Evolutionary conservation across 1,140 invertebrate genomes (phyloP), one percentile per base, ranked within the genome.

Genomic region (Bombus turneri): DNA sequence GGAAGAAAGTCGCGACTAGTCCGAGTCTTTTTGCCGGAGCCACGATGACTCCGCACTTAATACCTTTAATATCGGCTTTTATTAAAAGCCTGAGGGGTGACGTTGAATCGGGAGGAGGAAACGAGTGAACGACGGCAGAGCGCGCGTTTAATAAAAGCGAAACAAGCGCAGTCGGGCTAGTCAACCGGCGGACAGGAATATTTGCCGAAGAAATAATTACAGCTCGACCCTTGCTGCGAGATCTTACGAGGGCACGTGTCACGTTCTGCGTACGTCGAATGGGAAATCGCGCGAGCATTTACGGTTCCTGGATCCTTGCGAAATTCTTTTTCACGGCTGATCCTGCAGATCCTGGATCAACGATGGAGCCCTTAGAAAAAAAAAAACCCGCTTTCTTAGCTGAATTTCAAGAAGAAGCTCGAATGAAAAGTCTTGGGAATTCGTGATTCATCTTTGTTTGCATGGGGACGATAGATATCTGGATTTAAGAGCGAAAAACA

Each of bases 61-160:
- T 90, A 86, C 66, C 89, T 90, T 90, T 90, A 90, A 90, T 90
- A 90, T 90, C 88, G 80, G 85, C 66, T 90, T 90, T 90, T 90
- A 90, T 90, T 90, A 90, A 90, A 90, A 90, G 39, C 86, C 43
- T n/a, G 82, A 81, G 47, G 31, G 74, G 5, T 28, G 76, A 57
- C 47, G 75, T 62, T 37, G 74, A 68, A 68, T 47, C 28, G 62
- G 62, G 5, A 15, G 64, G 64, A 2, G 31, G 8, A n/a, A 34
- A 66, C n/a, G 64, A 34, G 31, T 0, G 64, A 31, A 66, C 28
- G 64, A 64, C 62, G 59, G 43, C 37, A 53, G 59, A 81, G 79
- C 77, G 66, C 79, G 79, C 80, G 78, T 86, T 90, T 89, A 89
- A 87, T 90, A 88, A 87, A 90, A 90, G 87, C 85, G 85, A 90